Evolutionary conservation across 2,113 vertebrate genomes (phyloP).

Genomic region (Tichodroma muraria): DNA sequence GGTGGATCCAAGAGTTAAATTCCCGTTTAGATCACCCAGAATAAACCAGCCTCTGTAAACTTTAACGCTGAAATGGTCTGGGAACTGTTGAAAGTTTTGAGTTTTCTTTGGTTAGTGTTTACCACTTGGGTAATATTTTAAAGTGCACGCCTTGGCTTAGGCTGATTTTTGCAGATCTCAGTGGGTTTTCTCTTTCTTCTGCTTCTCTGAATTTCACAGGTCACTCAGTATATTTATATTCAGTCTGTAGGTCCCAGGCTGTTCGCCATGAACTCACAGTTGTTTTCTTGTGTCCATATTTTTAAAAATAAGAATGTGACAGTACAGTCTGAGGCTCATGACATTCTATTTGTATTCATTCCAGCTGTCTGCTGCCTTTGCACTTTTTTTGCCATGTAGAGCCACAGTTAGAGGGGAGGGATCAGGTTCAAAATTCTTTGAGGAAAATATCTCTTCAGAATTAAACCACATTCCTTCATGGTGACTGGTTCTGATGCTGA

Average conservation of each 20-base stretch:
- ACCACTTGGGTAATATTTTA: neutral
- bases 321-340: neutral
- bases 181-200: neutral
- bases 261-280: neutral
- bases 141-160: neutral
- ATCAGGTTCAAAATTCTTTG: conserved; percentile 1
- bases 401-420: neutral
- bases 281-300: neutral
- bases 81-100: neutral
- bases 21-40: neutral
- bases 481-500: neutral
- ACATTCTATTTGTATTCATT: neutral
- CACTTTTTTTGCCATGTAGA: neutral
- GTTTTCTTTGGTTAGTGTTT: neutral
- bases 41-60: neutral
- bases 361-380: conserved; percentile 37
- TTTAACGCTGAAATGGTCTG: neutral
- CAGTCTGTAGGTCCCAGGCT: neutral
- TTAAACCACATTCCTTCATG: neutral
- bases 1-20: neutral
- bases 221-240: neutral
- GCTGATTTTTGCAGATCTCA: neutral
- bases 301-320: neutral
- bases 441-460: neutral
- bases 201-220: neutral